Evolutionary conservation across 2,888 invertebrate species (phyloP), one percentile per base, ranked within the genome.

Genomic region (Aporophyla nigra): DNA sequence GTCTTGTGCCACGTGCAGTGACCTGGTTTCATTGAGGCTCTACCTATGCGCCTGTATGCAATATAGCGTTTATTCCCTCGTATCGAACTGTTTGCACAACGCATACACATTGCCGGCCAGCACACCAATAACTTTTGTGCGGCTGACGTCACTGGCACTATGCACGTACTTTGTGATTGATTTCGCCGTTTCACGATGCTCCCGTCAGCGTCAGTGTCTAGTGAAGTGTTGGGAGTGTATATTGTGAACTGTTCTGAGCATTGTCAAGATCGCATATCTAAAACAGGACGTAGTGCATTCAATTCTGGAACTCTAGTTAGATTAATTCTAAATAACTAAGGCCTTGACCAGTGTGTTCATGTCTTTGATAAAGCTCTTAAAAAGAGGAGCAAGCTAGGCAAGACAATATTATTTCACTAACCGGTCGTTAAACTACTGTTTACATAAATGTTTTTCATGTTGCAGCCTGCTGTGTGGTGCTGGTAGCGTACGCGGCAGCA

Each of bases 391-490:
- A 43, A 43, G 43, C 43, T 9, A 51, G 14, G 9, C 12, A 16
- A 24, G 14, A 24, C 6, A 33, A 14, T 16, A 24, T 53, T 10
- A 53, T 33, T 46, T n/a, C 49, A 27, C 19, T 33, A 14, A 51
- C 16, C 14, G 53, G 24, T 46, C 3, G 21, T 5, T 21, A 54
- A n/a, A 49, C n/a, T 14, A 12, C 21, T 24, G 24, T 16, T 53
- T 40, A 66, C 58, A 27, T 62, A 2, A 51, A 7, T 43, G 16
- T 62, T 56, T 71, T 43, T 16, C 54, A 91, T 91, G 84, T 91
- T 91, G 6, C 88, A 93, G 93, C 88, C 51, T 89, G 90, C 80
- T 89, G 85, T 75, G 67, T 90, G 69, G 85, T 89, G 66, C 72
- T 91, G 77, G 90, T 84, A 71, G 81, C 88, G 74, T 90, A 92